Evolutionary conservation across 2,113 vertebrate species (phyloP).

Genomic region (Epinephelus moara): DNA sequence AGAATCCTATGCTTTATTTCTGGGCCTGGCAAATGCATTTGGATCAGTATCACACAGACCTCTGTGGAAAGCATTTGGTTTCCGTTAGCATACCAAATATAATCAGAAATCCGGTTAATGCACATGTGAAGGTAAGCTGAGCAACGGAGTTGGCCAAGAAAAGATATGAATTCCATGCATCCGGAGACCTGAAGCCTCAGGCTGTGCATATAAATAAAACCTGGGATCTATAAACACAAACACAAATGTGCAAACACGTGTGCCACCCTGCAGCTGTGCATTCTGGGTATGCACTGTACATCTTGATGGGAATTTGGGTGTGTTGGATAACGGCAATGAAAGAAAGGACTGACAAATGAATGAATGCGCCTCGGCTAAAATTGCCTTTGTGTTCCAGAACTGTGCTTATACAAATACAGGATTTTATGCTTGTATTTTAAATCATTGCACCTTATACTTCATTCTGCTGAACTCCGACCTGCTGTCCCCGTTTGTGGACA

Average conservation of each 20-base stretch:
- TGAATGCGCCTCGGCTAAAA: no score
- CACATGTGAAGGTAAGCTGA: constrained; percentile 26
- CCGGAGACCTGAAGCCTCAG: constrained; percentile 36
- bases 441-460: no score
- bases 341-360: neutral
- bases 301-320: neutral
- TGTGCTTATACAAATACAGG: no score
- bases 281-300: neutral
- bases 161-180: constrained; percentile 22
- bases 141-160: constrained; percentile 7
- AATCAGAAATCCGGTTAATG: constrained; percentile 61
- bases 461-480: no score
- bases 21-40: constrained; percentile 46
- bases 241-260: constrained; percentile 33
- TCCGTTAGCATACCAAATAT: constrained; percentile 36
- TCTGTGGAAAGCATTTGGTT: constrained; percentile 29
- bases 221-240: constrained; percentile 42
- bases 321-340: neutral
- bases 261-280: constrained; percentile 11
- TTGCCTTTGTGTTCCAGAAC: no score
- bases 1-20: constrained; percentile 39
- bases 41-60: constrained; percentile 35
- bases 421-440: no score
- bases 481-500: no score
- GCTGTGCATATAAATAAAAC: constrained; percentile 42